Base-by-base conservation (phyloP, 2,888 invertebrate species). In the Tetramorium bicarinatum region DNA sequence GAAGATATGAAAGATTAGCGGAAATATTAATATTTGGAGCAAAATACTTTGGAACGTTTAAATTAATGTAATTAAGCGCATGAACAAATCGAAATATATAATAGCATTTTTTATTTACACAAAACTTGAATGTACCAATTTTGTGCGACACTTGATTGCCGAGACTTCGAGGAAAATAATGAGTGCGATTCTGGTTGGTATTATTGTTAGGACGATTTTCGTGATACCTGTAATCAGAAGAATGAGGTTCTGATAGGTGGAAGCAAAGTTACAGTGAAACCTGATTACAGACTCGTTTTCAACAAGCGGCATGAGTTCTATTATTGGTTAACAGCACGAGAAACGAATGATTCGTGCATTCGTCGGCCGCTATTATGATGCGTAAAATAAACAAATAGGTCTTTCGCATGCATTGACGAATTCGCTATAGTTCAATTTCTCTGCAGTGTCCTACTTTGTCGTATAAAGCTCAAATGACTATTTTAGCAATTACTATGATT, bases 191-290 rank as follows among this genome's bases (percentile, higher is more conserved):
- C 56, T 52, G 21, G 38, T 54, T 56, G n/a, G 62, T 41, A 49
- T 56, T 34, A 38, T 41, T 18, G 56, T 21, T 66, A 47, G 47
- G 29, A 79, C 61, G 74, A 84, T 76, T 84, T 85, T 80, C 74
- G 84, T 71, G 84, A 80, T 85, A 67, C 67, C 82, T 38, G 75
- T 84, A 84, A 84, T 84, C 79, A 72, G 71, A 80, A 80, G 75
- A 83, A 75, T 66, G 74, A 67, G 83, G 44, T 82, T 82, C 72
- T 76, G 71, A 64, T 62, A 79, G 79, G 84, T 72, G 66, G 69
- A 79, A 72, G 56, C 72, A 66, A 83, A 86, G 83, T 84, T 77
- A 82, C 44, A 67, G 69, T 18, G 64, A 86, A 87, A 87, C 77
- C 67, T 44, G 77, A 77, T 84, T 77, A 54, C 74, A 49, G 82